Percentiles rank a stretch among this genome's conserved stretches.
Conservation (phyloP, 2,888 invertebrate species). For the Heliconius erato region DNA sequence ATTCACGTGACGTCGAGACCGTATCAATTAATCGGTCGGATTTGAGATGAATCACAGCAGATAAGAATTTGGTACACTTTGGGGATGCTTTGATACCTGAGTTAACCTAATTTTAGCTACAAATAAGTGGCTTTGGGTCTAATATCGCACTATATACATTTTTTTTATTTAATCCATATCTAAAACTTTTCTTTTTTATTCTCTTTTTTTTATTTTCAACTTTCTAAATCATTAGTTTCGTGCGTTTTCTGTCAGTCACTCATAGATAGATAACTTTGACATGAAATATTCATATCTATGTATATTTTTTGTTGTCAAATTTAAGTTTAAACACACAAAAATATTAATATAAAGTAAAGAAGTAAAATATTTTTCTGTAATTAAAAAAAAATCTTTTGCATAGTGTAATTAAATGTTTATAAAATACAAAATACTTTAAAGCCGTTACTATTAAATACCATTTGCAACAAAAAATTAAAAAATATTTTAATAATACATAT, state of each 20-base stretch:
- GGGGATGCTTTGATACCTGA: neutral
- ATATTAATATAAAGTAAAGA: neutral
- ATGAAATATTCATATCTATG: too few relatives aligned
- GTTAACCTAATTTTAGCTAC: neutral
- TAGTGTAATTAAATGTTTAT: neutral
- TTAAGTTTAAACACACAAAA: neutral
- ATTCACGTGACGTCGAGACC: neutral
- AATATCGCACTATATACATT: neutral
- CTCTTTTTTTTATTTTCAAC: too few relatives aligned
- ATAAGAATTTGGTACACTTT: slow-evolving; percentile 13
- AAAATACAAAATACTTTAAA: neutral
- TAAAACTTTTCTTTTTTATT: too few relatives aligned
- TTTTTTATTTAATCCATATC: too few relatives aligned
- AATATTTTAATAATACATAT: neutral
- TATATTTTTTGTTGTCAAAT: too few relatives aligned
- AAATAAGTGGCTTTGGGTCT: neutral
- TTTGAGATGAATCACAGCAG: slow-evolving; percentile 26
- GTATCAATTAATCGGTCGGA: slow-evolving; percentile 13
- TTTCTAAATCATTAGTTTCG: too few relatives aligned
- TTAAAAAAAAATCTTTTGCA: neutral
- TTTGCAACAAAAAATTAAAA: neutral
- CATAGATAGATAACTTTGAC: too few relatives aligned
- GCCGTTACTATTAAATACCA: neutral
- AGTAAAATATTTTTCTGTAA: too few relatives aligned
- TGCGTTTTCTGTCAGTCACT: too few relatives aligned